Base-by-base conservation (phyloP, 1,140 invertebrate genomes). In the Heterodera carotae region DNA sequence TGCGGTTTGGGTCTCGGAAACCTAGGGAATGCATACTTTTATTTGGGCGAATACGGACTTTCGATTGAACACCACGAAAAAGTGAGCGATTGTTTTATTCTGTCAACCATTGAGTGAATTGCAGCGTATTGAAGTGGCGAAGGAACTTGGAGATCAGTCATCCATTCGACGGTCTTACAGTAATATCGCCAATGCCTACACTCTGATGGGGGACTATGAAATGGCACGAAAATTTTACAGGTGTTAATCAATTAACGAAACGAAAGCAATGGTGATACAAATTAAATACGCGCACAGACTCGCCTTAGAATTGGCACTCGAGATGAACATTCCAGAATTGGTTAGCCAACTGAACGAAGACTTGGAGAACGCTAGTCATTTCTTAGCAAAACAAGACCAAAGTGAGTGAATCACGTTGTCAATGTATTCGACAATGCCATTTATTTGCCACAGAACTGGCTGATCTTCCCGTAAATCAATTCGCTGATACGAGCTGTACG, bases 21-120 rank as follows among this genome's bases (percentile, higher is more conserved):
- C 64, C 31, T 74, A 3, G 72, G 27, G 2, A 64, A 62, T 74
- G 72, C 72, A n/a, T 74, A 74, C 15, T 74, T 74, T 74, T 74
- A 64, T n/a, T 59, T 29, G 48, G 18, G 33, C 1, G 56, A 74
- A 10, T 74, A 74, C 10, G 25, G 64, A 18, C 43, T 18, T 31
- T 56, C 72, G 3, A 74, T 74, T 74, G 72, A 64, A 64, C 59
- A 25, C 12, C 59, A 74, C 59, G 56, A 74, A 25, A 74, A 74
- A 56, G 72, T 74, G 18, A 31, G 31, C 33, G 2, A 43, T 39
- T 22, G 18, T 18, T 53, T 53, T 53, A 2, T 69, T 8, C 29
- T 8, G 8, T 39, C 31, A 60, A 34, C 31, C 18, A 62, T 1
- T 18, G 6, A 66, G 10, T 10, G 62, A 66, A 66, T 62, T 72